phyloP scores from a whole-genome alignment of 2,888 invertebrate species.

The Rosalia funebris region DNA sequence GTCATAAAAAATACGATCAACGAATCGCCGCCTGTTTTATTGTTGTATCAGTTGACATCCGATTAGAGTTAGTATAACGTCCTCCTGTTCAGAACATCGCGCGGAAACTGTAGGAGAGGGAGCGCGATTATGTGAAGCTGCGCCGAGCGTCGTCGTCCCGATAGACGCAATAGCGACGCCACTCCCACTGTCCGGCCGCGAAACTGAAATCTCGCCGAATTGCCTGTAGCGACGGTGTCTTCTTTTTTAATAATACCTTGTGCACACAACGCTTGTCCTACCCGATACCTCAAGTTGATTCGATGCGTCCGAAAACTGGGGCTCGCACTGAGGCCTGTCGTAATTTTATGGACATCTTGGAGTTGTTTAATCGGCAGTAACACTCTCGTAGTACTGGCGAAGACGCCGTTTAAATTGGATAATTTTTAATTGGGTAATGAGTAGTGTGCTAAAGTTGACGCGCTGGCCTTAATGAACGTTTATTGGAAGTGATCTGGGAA shows the following conservation, averaged over 20 bases:
- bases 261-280: too few relatives aligned
- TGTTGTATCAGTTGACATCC: conserved; percentile 34
- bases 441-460: too few relatives aligned
- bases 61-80: conserved; percentile 48
- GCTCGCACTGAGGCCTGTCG: too few relatives aligned
- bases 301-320: too few relatives aligned
- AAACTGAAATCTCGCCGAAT: conserved; percentile 55
- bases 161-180: conserved; percentile 56
- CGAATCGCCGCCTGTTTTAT: conserved; percentile 15
- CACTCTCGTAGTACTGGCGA: too few relatives aligned
- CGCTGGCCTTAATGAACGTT: too few relatives aligned
- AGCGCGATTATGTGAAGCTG: conserved; percentile 57
- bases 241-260: conserved; percentile 51
- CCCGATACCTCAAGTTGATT: too few relatives aligned
- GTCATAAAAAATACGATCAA: conserved; percentile 7
- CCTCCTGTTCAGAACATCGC: conserved; percentile 58
- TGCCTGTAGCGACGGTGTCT: conserved; percentile 45
- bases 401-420: too few relatives aligned
- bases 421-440: too few relatives aligned
- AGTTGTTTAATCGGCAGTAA: too few relatives aligned
- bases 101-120: conserved; percentile 60
- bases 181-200: conserved; percentile 59
- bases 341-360: too few relatives aligned
- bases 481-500: too few relatives aligned
- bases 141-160: conserved; percentile 44